Evolutionary conservation across 2,113 vertebrate species (phyloP), one percentile per base, ranked within the genome.

Genomic region (Steatornis caripensis): DNA sequence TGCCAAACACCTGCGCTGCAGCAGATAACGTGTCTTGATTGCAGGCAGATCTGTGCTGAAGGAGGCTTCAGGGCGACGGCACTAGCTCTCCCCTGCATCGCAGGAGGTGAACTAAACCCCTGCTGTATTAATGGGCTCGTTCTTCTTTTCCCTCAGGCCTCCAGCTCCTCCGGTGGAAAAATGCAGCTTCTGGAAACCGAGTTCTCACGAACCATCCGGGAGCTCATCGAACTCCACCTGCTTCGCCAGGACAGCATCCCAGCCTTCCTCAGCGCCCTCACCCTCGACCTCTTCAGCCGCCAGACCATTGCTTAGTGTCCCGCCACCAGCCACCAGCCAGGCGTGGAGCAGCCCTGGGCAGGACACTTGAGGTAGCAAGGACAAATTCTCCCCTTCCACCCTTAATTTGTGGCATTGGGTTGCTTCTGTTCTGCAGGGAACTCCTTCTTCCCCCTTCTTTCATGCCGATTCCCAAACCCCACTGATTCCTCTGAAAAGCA

Each of bases 211-310:
- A 99, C 99, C 0, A 97, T 99, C 84, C 96, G 77, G 0, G 99
- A 99, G 66, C 98, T 99, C 90, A 99, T 99, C 8, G 97, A 99
- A 2, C 98, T 99, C 17, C 99, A 99, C 80, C 98, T 99, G 72
- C 99, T 99, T 65, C 98, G 96, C 65, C 99, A 99, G 97, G 99
- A 99, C 98, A 99, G 99, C 98, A 99, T 99, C 95, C 99, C 99
- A 0, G 99, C 98, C 21, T 99, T 99, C 98, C 99, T 99, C 93
- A 99, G 99, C 0, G 98, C 99, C 0, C 98, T 99, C 97, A 99
- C 99, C 34, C 98, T 99, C 0, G 99, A 99, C 89, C 99, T 99
- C 96, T 99, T 99, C 97, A 99, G 99, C 96, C 98, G 99, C 54
- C 99, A 99, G 96, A 99, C 99, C 64, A 77, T 98, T 0, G 51